phyloP scores from a whole-genome alignment of 2,113 vertebrate species.

The Elephas maximus region DNA sequence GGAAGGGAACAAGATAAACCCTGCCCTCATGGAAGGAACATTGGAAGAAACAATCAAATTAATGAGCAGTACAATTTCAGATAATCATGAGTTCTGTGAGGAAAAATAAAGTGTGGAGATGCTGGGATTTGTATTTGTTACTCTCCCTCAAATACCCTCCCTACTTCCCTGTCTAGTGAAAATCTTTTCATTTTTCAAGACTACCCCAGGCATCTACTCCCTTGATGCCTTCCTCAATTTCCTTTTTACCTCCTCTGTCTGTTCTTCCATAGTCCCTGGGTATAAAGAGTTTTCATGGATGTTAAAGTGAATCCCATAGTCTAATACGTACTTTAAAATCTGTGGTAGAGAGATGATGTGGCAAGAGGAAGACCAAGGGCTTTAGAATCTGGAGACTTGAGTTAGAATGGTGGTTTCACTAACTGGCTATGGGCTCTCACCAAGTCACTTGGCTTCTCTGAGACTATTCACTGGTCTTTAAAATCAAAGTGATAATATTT shows the following conservation, averaged over 20 bases:
- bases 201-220: not conserved
- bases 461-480: slow-evolving; percentile 3
- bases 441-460: not conserved
- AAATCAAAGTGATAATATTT: slow-evolving; percentile 37
- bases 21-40: not conserved
- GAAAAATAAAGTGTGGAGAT: not conserved
- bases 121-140: slow-evolving; percentile 19
- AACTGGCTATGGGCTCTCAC: not conserved
- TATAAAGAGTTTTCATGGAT: not conserved
- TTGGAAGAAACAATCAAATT: not conserved
- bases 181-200: not conserved
- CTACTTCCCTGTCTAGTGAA: not conserved
- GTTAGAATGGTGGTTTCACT: slow-evolving; percentile 12
- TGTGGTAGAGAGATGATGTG: not conserved
- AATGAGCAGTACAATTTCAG: not conserved
- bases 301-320: not conserved
- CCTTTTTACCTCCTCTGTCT: not conserved
- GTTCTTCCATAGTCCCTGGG: not conserved
- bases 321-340: not conserved
- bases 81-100: not conserved
- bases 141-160: not conserved
- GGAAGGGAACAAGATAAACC: not conserved
- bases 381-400: not conserved
- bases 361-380: not conserved
- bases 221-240: not conserved